Evolutionary conservation across 2,888 invertebrate genomes (phyloP), one percentile per base, ranked within the genome.

Genomic region (Luperina nickerlii): DNA sequence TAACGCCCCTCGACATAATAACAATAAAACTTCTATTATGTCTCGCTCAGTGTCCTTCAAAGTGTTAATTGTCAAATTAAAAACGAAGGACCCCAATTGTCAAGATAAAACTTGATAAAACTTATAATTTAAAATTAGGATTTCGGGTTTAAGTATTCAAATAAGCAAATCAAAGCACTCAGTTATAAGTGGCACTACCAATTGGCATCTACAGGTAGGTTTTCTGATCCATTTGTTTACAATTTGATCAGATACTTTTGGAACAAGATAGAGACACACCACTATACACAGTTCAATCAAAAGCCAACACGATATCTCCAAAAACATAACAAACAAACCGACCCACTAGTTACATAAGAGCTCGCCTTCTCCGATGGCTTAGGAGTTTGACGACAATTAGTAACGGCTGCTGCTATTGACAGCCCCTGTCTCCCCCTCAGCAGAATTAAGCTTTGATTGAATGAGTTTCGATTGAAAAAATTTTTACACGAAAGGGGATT

Each of bases 391-490:
- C 81, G 87, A 88, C 87, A 90, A 91, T 91, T 90, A 91, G 88
- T 84, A 87, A 78, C 86, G 87, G 70, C 79, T 83, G 85, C 78
- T 90, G 90, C 76, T 88, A 90, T 90, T 89, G 91, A 90, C 91
- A 91, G 91, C 83, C 78, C 87, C 73, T 88, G 89, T 89, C 88
- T 85, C 79, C 82, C 84, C 77, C 87, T 87, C 89, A 83, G 78
- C 89, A 85, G 84, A 72, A 79, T 88, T 86, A 89, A 87, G 84
- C 87, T 88, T 75, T 85, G 88, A 90, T 90, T 90, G 90, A 92
- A 90, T 89, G 90, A 90, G 86, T 90, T 92, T 91, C 90, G 90
- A 93, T 92, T 91, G 89, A 84, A 90, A 88, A 89, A 91, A 89
- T 89, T 88, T 89, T 83, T 77, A 57, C 85, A 85, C 65, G 62